phyloP scores from a whole-genome alignment of 2,113 vertebrate genomes.

The Phyllostomus hastatus region DNA sequence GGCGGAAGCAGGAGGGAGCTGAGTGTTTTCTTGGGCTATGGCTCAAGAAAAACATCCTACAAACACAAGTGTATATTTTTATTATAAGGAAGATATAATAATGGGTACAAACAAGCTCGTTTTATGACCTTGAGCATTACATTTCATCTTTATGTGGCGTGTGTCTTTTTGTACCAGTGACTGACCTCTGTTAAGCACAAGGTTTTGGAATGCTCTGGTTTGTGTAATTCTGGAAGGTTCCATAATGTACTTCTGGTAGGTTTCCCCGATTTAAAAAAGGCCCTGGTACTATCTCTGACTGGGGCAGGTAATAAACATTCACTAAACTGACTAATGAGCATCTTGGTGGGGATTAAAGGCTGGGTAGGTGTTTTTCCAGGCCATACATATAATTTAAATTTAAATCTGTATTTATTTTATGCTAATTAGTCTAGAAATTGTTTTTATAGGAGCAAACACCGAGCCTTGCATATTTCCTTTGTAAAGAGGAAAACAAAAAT shows the following conservation, averaged over 20 bases:
- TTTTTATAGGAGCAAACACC: constrained; percentile 25
- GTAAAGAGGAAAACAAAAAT: constrained; percentile 40
- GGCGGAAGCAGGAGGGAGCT: background rate
- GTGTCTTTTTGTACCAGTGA: background rate
- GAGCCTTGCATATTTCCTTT: background rate
- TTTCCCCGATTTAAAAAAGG: background rate
- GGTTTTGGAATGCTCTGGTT: constrained; percentile 28
- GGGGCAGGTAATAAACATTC: constrained; percentile 48
- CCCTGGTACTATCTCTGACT: constrained; percentile 22
- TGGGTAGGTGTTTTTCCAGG: constrained; percentile 45
- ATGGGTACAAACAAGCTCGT: background rate
- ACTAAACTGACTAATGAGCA: constrained; percentile 45
- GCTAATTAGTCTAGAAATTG: constrained; percentile 38
- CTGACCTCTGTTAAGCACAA: constrained; percentile 16
- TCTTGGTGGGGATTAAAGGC: constrained; percentile 46
- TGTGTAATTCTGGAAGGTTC: constrained; percentile 24
- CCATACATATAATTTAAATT: constrained; percentile 55
- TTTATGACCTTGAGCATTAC: background rate
- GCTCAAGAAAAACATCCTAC: background rate
- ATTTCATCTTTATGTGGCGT: background rate
- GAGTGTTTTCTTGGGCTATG: background rate
- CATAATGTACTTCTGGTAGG: background rate
- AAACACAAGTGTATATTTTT: background rate
- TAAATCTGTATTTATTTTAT: constrained; percentile 59
- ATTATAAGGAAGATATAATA: constrained; percentile 10